A percentile compares a stretch with the other conserved stretches of the same genome.
These are phyloP conservation scores for Kryptopterus vitreolus DNA, from an alignment of 2,797 vertebrate genomes.

Conservation along the genomic window DNA sequence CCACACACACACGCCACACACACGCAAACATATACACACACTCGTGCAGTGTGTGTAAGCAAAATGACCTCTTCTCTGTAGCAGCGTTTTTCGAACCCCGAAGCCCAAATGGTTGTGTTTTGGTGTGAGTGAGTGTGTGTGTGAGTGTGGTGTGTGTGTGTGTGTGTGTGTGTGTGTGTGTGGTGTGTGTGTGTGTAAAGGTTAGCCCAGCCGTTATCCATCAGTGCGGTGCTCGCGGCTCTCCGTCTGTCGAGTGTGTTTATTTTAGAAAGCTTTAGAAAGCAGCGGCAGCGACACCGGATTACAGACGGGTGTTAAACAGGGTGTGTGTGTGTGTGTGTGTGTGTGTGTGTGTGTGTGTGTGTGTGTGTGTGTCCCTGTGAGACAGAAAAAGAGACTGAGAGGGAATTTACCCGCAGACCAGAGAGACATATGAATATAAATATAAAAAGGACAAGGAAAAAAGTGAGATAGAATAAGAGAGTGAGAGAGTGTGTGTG, in stretches of 20 bases:
- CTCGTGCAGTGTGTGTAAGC: neutral
- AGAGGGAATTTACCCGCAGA: neutral
- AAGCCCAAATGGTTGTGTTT: neutral
- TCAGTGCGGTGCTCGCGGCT: conserved; percentile 42
- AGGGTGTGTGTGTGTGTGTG: conserved; percentile 36
- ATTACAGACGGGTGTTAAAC: conserved; percentile 45
- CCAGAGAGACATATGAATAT: neutral
- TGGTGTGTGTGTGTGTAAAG: conserved; percentile 42
- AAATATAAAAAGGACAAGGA: neutral
- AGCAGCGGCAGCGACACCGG: conserved; percentile 47
- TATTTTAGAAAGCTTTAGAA: conserved; percentile 56
- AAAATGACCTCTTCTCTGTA: neutral
- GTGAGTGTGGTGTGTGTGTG: conserved; percentile 37
- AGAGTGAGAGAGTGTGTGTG: neutral
- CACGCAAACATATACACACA: too few relatives aligned
- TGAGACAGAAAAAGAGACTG: neutral
- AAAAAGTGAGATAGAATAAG: neutral
- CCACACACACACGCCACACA: too few relatives aligned
- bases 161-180: conserved; percentile 32
- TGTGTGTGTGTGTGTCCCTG: neutral
- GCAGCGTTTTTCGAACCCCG: neutral
- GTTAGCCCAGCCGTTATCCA: conserved; percentile 48
- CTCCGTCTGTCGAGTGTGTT: conserved; percentile 48
- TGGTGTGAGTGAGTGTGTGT: conserved; percentile 25
- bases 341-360: neutral